Evolutionary conservation across 2,888 invertebrate genomes (phyloP).

Genomic region (Auanema freiburgensis): DNA sequence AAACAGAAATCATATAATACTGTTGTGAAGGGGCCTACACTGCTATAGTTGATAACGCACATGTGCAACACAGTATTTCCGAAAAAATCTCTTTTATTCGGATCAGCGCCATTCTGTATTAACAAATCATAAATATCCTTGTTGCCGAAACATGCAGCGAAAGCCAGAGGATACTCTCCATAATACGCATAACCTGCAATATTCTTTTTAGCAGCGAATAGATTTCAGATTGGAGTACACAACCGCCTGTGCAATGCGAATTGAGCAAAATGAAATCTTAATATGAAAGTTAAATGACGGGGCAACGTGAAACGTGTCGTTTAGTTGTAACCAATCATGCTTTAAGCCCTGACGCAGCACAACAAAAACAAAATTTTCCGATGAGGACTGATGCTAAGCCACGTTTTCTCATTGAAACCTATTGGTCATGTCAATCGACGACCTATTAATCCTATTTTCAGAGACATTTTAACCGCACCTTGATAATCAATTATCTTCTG

Average conservation of each 20-base stretch:
- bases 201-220: not conserved
- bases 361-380: no score
- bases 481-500: constrained; percentile 86
- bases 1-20: not conserved
- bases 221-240: not conserved
- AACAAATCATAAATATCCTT: constrained; percentile 94
- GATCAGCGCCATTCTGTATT: constrained; percentile 87
- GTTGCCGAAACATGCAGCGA: constrained; percentile 95
- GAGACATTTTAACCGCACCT: constrained; percentile 61
- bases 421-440: no score
- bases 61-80: constrained; percentile 99
- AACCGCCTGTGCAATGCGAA: not conserved
- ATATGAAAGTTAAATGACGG: no score
- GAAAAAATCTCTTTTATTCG: constrained; percentile 89
- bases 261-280: not conserved
- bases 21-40: constrained; percentile 72
- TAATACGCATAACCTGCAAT: constrained; percentile 83
- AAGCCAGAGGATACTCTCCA: constrained; percentile 93
- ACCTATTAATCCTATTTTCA: not conserved
- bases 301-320: not conserved
- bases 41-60: constrained; percentile 95
- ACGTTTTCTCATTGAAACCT: no score
- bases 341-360: not conserved
- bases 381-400: no score
- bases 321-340: not conserved